Conservation (phyloP, 2,113 vertebrate genomes). For the Oreochromis aureus region DNA sequence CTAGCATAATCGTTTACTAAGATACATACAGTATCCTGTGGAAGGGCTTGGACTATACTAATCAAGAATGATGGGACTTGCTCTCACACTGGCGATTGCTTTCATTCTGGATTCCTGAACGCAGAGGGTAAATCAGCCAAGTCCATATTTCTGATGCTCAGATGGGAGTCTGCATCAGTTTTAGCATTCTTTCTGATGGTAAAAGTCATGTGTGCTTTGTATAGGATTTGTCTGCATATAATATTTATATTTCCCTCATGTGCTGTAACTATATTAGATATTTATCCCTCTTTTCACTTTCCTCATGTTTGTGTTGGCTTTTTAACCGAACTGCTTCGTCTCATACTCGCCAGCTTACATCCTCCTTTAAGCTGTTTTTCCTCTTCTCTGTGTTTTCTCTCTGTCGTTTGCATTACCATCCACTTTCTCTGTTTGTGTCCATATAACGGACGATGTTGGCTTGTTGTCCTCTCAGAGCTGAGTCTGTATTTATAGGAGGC, state of each 20-base stretch:
- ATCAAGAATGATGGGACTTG: not conserved
- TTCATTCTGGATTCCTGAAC: not conserved
- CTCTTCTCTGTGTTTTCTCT: not conserved
- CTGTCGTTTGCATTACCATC: not conserved
- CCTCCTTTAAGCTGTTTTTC: not conserved
- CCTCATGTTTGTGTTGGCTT: fast-evolving
- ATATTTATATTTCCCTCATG: not conserved
- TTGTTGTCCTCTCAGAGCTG: not conserved
- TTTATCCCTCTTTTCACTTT: not conserved
- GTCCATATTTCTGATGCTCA: not conserved
- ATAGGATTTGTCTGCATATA: not conserved
- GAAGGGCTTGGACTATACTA: not conserved
- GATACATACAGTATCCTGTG: not conserved
- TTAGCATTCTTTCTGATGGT: fast-evolving
- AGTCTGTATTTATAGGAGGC: slow-evolving; percentile 43
- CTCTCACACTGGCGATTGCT: not conserved
- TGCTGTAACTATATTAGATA: not conserved
- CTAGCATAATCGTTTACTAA: not conserved
- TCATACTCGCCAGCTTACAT: not conserved
- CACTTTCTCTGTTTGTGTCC: not conserved
- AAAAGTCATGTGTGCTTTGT: not conserved
- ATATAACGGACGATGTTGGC: not conserved
- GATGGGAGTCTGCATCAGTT: not conserved
- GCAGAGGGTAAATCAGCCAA: not conserved
- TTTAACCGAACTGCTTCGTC: not conserved